Base-by-base conservation (phyloP, 2,888 invertebrate species). In the Gortyna flavago region DNA sequence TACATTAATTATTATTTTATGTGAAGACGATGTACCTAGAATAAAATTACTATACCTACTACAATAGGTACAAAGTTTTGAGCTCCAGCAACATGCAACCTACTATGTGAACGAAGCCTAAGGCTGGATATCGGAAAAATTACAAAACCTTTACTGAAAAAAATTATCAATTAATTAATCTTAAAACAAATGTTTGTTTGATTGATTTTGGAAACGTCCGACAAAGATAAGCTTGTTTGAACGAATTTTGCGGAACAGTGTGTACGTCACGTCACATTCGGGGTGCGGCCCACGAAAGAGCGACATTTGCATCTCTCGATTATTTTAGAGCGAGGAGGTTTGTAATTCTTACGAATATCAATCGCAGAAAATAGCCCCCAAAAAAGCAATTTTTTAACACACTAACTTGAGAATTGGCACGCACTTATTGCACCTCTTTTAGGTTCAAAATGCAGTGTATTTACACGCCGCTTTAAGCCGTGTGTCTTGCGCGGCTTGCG, bases 161-260 rank as follows among this genome's bases (percentile, higher is more conserved):
- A 35, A 80, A 38, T 65, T 65, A 80, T 78, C 81, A 80, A 72
- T 65, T 64, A 72, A 72, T 72, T 72, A 65, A 78, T 64, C 78
- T 80, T 25, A 64, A 61, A 48, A 41, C 1, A 35, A 44, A 29
- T 67, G 21, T 57, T 71, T 80, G 54, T 64, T 78, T 80, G 7
- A 48, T 57, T 72, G 38, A 38, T 72, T 79, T 9, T 13, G 41
- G 32, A 35, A 44, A 54, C 25, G 41, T 54, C 8, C 62, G 11
- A 2, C n/a, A 61, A 79, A 21, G 72, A 77, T 80, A 80, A 80
- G 54, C 8, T 54, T 35, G 5, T 79, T 51, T 29, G 16, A 21
- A 57, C 2, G 16, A 54, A 62, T 68, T 41, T 18, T 41, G 5
- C 29, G 38, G 61, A 75, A n/a, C 18, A 29, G 18, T 18, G 29